Conservation (phyloP, 1,140 invertebrate genomes). For the Leptonema lineaticorne region DNA sequence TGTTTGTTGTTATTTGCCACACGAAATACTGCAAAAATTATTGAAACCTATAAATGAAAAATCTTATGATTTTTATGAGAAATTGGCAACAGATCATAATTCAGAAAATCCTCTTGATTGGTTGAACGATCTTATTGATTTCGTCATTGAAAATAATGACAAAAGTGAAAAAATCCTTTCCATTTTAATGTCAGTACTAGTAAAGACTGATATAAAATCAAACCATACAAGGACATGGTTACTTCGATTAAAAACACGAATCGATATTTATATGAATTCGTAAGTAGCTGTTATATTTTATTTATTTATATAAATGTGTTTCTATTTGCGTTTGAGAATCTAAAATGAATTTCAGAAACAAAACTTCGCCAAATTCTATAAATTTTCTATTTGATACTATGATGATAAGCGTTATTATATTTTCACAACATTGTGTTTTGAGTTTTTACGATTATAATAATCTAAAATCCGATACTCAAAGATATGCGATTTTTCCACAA, state of each 20-base stretch:
- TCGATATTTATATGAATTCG: background rate
- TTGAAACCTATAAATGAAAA: background rate
- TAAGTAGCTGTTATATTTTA: background rate
- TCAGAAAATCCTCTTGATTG: slow-evolving; percentile 17
- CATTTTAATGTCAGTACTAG: background rate
- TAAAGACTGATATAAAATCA: background rate
- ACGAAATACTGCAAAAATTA: slow-evolving; percentile 5
- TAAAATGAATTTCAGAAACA: slow-evolving; percentile 8
- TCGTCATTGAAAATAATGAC: background rate
- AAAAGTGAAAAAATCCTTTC: background rate
- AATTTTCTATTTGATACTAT: slow-evolving; percentile 7
- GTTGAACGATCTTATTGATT: slow-evolving; percentile 19
- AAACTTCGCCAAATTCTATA: background rate
- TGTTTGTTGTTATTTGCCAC: background rate
- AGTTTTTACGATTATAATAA: background rate
- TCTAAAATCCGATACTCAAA: background rate
- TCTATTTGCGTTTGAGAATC: background rate
- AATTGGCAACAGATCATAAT: background rate
- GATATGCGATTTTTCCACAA: slow-evolving; percentile 13
- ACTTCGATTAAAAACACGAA: background rate
- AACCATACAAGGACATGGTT: background rate
- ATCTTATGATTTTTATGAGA: background rate
- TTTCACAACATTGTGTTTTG: slow-evolving; percentile 11
- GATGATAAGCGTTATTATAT: slow-evolving; percentile 3
- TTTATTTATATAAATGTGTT: background rate